These are phyloP conservation scores for Pachypeltis micranthus DNA, from an alignment of 1,140 invertebrate species.

Conservation along the genomic window DNA sequence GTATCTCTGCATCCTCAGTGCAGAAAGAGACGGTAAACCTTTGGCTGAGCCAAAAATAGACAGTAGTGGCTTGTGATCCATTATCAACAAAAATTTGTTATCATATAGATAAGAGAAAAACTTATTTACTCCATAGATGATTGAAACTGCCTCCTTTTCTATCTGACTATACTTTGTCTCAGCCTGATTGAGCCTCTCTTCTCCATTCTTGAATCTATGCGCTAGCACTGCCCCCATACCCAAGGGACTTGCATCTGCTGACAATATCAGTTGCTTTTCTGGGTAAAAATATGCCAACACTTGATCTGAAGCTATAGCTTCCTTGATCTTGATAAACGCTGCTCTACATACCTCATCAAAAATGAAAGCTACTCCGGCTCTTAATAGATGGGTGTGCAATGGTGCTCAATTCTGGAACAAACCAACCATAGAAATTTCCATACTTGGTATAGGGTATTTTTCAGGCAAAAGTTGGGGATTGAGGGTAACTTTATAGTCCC, in stretches of 20 bases:
- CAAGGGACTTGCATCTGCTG: background rate
- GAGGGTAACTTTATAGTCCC: no score
- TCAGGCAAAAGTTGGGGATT: no score
- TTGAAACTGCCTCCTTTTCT: conserved; percentile 38
- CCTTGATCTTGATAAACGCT: conserved; percentile 33
- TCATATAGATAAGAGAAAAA: conserved; percentile 37
- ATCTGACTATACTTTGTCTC: conserved; percentile 38
- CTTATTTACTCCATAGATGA: conserved; percentile 35
- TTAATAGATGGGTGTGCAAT: conserved; percentile 28
- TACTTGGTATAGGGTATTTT: no score
- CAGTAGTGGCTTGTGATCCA: conserved; percentile 39
- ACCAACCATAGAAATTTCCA: conserved; percentile 34
- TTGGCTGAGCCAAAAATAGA: conserved; percentile 30
- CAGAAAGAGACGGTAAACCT: background rate
- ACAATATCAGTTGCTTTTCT: conserved; percentile 25
- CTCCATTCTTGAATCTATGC: background rate
- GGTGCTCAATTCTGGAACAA: conserved; percentile 30
- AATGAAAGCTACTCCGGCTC: conserved; percentile 14
- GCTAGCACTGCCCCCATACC: background rate
- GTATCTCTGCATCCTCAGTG: background rate
- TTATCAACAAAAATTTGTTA: conserved; percentile 35
- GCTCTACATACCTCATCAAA: background rate
- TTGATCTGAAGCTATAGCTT: conserved; percentile 30
- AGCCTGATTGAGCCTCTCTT: conserved; percentile 26
- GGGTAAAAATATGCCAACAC: conserved; percentile 33